These are phyloP conservation scores for Scomber scombrus DNA, from an alignment of 2,113 vertebrate species.

Conservation along the genomic window DNA sequence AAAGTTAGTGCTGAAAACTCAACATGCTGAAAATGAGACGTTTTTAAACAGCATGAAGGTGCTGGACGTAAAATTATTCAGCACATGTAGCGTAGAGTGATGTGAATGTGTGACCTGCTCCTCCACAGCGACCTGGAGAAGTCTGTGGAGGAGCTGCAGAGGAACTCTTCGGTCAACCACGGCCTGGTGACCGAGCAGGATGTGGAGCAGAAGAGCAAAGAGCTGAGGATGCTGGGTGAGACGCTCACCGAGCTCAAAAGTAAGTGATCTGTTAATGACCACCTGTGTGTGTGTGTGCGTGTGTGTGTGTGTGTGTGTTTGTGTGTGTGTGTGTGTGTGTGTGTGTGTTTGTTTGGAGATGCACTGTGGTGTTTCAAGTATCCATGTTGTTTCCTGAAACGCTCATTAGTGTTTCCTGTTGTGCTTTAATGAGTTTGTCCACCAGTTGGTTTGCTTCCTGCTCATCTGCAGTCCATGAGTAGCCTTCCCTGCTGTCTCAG, in stretches of 20 bases:
- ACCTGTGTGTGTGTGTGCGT: not conserved
- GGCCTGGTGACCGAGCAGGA: conserved; percentile 92
- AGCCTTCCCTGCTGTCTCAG: no score
- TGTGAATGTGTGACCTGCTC: not conserved
- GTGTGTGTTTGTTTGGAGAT: not conserved
- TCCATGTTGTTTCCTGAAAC: no score
- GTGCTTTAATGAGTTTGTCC: no score
- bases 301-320: no score
- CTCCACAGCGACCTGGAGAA: conserved; percentile 92
- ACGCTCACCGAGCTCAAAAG: conserved; percentile 94
- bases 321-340: no score
- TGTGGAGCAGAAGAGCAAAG: conserved; percentile 94
- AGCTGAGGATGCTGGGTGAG: conserved; percentile 94
- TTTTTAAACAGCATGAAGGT: no score
- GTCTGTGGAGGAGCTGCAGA: conserved; percentile 94
- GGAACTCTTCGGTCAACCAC: conserved; percentile 90
- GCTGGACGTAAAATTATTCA: no score
- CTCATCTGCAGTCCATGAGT: no score
- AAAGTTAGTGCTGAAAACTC: no score
- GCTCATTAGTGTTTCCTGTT: no score
- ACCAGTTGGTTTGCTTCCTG: no score
- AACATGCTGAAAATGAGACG: no score
- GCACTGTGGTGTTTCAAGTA: not conserved
- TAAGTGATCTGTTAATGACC: conserved; percentile 68
- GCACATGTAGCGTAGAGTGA: not conserved